Evolutionary conservation across 23 tunicate genomes (phyloP).

Genomic region (Styela plicata): DNA sequence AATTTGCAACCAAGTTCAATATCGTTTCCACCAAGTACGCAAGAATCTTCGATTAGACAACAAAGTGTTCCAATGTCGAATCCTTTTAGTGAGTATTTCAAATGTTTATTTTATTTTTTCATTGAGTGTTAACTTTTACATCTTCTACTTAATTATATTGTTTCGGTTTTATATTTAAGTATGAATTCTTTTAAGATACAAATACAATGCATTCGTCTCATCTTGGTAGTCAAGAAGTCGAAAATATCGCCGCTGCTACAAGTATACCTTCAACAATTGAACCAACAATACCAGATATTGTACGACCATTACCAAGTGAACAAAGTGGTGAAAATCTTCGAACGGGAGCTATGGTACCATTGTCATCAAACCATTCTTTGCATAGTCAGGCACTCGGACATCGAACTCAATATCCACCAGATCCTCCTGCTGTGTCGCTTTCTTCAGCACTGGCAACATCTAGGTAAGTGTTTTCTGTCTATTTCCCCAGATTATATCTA

Average conservation of each 20-base stretch:
- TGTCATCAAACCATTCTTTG: constrained; percentile 19
- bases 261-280: neutral
- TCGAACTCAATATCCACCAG: neutral
- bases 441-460: neutral
- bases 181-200: neutral
- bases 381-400: constrained; percentile 22
- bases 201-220: constrained; percentile 31
- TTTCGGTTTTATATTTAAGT: neutral
- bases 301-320: constrained; percentile 11
- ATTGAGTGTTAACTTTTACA: too few species aligned
- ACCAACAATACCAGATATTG: constrained; percentile 19
- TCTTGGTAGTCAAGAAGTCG: neutral
- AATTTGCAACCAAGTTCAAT: neutral
- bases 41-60: neutral
- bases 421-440: neutral
- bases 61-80: neutral
- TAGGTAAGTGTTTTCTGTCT: too few species aligned
- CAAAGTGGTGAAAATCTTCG: constrained; percentile 11
- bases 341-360: constrained; percentile 20
- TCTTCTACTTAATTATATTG: neutral
- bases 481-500: too few species aligned
- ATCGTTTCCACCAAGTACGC: neutral
- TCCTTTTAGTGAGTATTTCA: constrained; percentile 35
- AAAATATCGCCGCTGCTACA: neutral
- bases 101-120: too few species aligned